These are phyloP conservation scores for Drosophila borborema DNA, from an alignment of 2,888 invertebrate species.

Conservation along the genomic window DNA sequence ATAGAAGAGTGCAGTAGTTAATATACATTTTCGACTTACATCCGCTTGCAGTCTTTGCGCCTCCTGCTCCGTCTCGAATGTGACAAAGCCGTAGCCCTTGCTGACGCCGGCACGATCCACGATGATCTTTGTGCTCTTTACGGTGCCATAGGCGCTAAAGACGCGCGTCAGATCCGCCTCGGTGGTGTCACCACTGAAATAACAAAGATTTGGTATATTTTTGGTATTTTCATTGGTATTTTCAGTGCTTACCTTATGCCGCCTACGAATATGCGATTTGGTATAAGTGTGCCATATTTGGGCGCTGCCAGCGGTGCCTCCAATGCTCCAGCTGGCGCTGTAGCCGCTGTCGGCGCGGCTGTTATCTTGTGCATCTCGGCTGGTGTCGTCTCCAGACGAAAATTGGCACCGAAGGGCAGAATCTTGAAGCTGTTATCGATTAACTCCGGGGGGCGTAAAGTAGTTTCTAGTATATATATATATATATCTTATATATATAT, in stretches of 20 bases:
- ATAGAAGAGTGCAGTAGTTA: constrained; percentile 32
- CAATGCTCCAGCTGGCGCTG: constrained; percentile 80
- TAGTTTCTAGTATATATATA: constrained; percentile 2
- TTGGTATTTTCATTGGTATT: background rate
- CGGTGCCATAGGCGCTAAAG: constrained; percentile 95
- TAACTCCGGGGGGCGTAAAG: constrained; percentile 25
- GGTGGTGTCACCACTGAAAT: constrained; percentile 90
- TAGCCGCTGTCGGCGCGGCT: constrained; percentile 80
- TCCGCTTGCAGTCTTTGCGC: constrained; percentile 90
- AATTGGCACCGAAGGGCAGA: constrained; percentile 83
- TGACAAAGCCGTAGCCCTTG: constrained; percentile 91
- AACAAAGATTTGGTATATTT: background rate
- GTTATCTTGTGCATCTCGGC: constrained; percentile 83
- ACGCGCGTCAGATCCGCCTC: constrained; percentile 96
- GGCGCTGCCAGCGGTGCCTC: constrained; percentile 86
- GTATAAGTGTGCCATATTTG: constrained; percentile 93
- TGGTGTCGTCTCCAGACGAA: constrained; percentile 82
- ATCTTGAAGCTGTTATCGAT: constrained; percentile 77
- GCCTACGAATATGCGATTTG: constrained; percentile 98
- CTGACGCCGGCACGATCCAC: constrained; percentile 97
- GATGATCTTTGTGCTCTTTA: constrained; percentile 97
- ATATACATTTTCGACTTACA: constrained; percentile 85
- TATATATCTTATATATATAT: constrained; percentile 5
- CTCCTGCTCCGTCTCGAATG: constrained; percentile 95
- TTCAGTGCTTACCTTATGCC: constrained; percentile 89